A percentile compares a stretch with the other conserved stretches of the same genome.
Evolutionary conservation across 2,888 invertebrate genomes (phyloP).

Genomic region (Calliopum simillimum): DNA sequence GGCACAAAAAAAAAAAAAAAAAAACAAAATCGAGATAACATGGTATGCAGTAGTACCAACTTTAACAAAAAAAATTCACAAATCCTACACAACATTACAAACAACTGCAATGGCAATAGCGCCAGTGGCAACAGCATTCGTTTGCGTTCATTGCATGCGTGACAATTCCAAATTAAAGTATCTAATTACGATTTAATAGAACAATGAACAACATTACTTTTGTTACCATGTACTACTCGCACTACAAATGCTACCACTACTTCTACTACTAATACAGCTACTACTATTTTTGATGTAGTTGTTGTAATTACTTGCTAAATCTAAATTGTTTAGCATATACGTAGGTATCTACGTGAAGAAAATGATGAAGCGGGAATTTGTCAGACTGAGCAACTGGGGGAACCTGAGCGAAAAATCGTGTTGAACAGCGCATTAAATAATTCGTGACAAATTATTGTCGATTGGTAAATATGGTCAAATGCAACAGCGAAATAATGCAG

Average conservation of each 20-base stretch:
- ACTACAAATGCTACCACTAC: background rate
- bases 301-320: background rate
- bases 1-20: background rate
- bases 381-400: background rate
- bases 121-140: constrained; percentile 8
- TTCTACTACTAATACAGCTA: background rate
- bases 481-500: background rate
- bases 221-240: background rate
- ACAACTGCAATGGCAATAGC: background rate
- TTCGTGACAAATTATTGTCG: constrained; percentile 42
- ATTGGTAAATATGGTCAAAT: constrained; percentile 37
- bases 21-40: too few relatives aligned
- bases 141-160: constrained; percentile 35
- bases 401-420: background rate
- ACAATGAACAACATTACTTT: constrained; percentile 36
- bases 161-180: constrained; percentile 41
- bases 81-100: too few relatives aligned
- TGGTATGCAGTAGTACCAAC: too few relatives aligned
- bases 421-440: constrained; percentile 27
- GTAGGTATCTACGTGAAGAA: background rate
- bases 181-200: constrained; percentile 45
- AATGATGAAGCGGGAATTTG: background rate
- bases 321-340: background rate
- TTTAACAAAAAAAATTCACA: too few relatives aligned
- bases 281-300: background rate